Evolutionary conservation across 2,113 vertebrate genomes (phyloP).

Genomic region (Lycocorax pyrrhopterus): DNA sequence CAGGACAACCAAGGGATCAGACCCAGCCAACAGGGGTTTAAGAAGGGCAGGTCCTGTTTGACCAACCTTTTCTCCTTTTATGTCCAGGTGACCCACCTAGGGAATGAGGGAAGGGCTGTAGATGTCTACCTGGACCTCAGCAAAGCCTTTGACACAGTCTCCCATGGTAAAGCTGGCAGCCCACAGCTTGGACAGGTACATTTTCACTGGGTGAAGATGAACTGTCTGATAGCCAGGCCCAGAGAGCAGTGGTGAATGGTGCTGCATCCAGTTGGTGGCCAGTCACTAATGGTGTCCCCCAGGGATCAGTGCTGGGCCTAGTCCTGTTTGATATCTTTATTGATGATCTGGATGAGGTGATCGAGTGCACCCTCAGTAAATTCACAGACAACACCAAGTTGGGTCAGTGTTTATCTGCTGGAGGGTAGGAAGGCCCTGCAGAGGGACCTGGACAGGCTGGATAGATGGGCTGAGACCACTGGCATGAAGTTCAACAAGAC

Average conservation of each 20-base stretch:
- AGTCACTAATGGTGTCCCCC: background rate
- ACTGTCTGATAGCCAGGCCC: background rate
- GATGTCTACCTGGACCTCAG: background rate
- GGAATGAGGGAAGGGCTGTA: background rate
- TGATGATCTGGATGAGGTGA: background rate
- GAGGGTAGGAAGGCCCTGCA: background rate
- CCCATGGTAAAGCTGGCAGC: background rate
- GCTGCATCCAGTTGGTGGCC: background rate
- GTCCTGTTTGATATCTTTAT: background rate
- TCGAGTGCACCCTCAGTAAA: background rate
- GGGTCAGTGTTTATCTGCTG: background rate
- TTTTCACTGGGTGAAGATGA: background rate
- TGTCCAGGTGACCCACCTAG: background rate
- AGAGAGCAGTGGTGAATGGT: background rate
- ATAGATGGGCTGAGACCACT: background rate
- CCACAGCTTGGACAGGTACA: background rate
- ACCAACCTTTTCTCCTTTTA: background rate
- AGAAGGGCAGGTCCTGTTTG: background rate
- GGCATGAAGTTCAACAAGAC: background rate
- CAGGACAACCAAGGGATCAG: background rate
- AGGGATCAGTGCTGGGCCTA: background rate
- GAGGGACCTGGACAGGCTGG: background rate
- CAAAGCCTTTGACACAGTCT: background rate
- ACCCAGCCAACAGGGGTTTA: background rate
- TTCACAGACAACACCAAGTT: background rate